Evolutionary conservation across 1,140 invertebrate species (phyloP), one percentile per base, ranked within the genome.

Genomic region (Copidosoma floridanum): DNA sequence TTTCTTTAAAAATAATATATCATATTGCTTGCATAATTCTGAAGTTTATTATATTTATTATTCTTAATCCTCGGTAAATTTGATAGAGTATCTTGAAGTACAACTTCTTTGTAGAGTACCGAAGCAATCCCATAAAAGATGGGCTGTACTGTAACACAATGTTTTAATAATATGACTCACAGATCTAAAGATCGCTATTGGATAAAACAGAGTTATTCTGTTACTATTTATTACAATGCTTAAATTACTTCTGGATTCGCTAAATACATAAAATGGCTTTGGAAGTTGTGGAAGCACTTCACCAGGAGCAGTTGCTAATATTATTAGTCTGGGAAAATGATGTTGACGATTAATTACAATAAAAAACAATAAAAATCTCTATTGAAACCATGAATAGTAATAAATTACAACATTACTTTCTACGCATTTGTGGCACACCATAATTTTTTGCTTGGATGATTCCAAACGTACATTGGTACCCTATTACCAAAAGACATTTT

Each of bases 391-490:
- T 3, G 14, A n/a, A n/a, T n/a, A n/a, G 6, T 53, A 18, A 6
- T 20, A 12, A 29, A n/a, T n/a, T n/a, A n/a, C n/a, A n/a, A n/a
- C n/a, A 48, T 63, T 67, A 85, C 85, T 90, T 82, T 65, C 90
- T 77, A 51, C 92, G 80, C 0, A 90, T 92, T 75, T 94, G 92
- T 11, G 93, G 89, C 2, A 95, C 85, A 1, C 93, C 93, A 73
- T 91, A 95, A 73, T 89, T 88, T 5, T 92, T 93, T 14, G 92
- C 92, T 82, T 95, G 92, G 2, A 95, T 71, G 16, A 95, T 83
- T 3, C 90, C 92, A 79, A 94, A 93, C 0, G 90, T 89, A 65
- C 91, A 93, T 73, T 95, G 92, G 73, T 95, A 95, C 1, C 92
- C 92, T 88, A 95, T 93, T 32, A 86, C 82, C 12, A 93, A 66